phyloP scores from a whole-genome alignment of 2,888 invertebrate species.

The Lutraria lutraria region DNA sequence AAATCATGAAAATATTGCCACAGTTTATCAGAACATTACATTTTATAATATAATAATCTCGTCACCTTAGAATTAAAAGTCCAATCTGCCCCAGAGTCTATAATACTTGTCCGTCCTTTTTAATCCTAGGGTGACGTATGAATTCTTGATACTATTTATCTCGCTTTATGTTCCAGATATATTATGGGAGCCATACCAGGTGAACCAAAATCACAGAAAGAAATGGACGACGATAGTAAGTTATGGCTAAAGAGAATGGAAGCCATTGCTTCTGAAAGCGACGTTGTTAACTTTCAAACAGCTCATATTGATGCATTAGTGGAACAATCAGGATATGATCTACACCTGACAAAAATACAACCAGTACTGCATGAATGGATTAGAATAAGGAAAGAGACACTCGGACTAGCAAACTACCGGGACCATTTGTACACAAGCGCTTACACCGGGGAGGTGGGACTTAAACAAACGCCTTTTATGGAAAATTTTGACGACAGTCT shows the following conservation, averaged over 20 bases:
- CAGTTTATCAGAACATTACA: too few relatives aligned
- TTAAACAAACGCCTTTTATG: slow-evolving; percentile 21
- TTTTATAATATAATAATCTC: too few relatives aligned
- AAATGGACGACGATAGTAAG: neutral
- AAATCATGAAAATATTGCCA: too few relatives aligned
- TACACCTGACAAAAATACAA: neutral
- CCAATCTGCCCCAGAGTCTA: too few relatives aligned
- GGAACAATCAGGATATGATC: neutral
- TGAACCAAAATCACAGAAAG: neutral
- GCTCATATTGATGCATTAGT: neutral
- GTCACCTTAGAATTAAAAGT: too few relatives aligned
- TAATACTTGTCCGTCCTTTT: too few relatives aligned
- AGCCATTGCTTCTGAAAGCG: neutral
- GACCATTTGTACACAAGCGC: neutral
- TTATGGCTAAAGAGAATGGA: neutral
- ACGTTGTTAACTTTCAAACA: neutral
- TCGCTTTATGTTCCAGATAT: neutral
- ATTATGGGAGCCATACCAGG: neutral
- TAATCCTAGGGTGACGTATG: too few relatives aligned
- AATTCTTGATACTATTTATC: too few relatives aligned
- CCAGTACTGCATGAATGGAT: too few relatives aligned
- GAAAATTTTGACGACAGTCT: slow-evolving; percentile 22
- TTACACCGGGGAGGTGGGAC: neutral
- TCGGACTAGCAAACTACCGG: slow-evolving; percentile 15
- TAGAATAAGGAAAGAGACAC: too few relatives aligned